phyloP scores from a whole-genome alignment of 2,797 vertebrate species.

The Poeciliopsis paucimaculata region DNA sequence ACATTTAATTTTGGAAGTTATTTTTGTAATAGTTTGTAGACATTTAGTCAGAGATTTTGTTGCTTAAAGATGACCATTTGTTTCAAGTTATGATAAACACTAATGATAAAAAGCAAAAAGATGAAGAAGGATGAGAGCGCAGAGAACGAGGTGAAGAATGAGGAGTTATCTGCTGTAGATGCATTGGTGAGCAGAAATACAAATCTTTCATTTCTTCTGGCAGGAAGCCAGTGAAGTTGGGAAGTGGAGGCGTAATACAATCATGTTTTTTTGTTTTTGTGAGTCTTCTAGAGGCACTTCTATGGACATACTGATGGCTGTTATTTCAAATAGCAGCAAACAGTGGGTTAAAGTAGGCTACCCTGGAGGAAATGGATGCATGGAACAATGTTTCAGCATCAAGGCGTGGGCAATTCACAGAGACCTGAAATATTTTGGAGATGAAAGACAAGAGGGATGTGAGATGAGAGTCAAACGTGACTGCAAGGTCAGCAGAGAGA shows the following conservation, averaged over 20 bases:
- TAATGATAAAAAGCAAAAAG: not conserved
- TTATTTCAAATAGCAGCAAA: not conserved
- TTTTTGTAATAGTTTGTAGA: not conserved
- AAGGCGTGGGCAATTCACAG: not conserved
- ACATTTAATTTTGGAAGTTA: not conserved
- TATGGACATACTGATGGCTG: not conserved
- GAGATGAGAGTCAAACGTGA: too few relatives aligned
- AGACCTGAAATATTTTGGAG: not conserved
- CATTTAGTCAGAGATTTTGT: not conserved
- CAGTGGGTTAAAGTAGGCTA: too few relatives aligned
- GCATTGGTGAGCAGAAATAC: too few relatives aligned
- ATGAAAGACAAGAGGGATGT: not conserved
- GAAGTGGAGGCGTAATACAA: not conserved
- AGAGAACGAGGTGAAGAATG: not conserved
- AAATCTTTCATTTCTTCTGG: too few relatives aligned
- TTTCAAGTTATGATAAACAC: not conserved
- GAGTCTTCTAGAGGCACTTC: not conserved
- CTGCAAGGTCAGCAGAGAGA: too few relatives aligned
- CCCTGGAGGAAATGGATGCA: not conserved
- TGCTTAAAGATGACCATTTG: not conserved
- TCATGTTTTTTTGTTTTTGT: not conserved
- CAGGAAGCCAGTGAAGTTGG: too few relatives aligned
- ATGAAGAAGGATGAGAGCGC: not conserved
- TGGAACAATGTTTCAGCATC: not conserved
- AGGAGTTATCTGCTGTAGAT: not conserved